A percentile compares a stretch with the other conserved stretches of the same genome.
Conservation (phyloP, 2,888 invertebrate species). For the Cataglyphis rosenhaueri region DNA sequence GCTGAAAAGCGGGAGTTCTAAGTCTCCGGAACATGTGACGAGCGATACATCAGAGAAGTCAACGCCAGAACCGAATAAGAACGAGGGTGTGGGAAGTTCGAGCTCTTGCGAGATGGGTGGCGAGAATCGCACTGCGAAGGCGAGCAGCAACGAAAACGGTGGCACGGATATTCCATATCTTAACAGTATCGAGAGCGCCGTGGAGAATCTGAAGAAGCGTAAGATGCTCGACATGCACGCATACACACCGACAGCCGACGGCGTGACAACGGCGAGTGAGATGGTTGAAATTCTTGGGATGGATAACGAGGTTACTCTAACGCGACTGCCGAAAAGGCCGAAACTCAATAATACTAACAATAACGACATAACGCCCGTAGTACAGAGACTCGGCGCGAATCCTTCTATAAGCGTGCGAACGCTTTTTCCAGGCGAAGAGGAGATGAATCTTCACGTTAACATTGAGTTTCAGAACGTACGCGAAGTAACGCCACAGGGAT, state of each 20-base stretch:
- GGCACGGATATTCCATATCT: constrained; percentile 74
- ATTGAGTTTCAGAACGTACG: constrained; percentile 91
- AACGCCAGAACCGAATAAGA: constrained; percentile 77
- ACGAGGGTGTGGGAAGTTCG: constrained; percentile 66
- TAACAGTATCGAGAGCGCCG: constrained; percentile 80
- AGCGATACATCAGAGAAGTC: constrained; percentile 78
- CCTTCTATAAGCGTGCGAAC: constrained; percentile 94
- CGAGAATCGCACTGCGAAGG: constrained; percentile 66
- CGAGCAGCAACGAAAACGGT: constrained; percentile 64
- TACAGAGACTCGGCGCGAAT: constrained; percentile 90
- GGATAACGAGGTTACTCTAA: constrained; percentile 88
- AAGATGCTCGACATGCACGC: constrained; percentile 80
- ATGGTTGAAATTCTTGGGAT: constrained; percentile 85
- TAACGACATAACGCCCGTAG: constrained; percentile 88
- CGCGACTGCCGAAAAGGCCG: constrained; percentile 86
- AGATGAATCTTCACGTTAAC: constrained; percentile 91
- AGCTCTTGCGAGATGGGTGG: constrained; percentile 69
- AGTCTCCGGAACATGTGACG: constrained; percentile 79
- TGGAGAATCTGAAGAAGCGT: constrained; percentile 83
- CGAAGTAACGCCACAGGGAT: constrained; percentile 93
- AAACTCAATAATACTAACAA: constrained; percentile 66
- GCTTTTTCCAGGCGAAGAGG: constrained; percentile 93
- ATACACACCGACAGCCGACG: constrained; percentile 65
- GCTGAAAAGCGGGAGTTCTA: constrained; percentile 69
- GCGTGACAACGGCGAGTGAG: constrained; percentile 68